Evolutionary conservation across 2,113 vertebrate genomes (phyloP), one percentile per base, ranked within the genome.

Genomic region (Typhlomys cinereus): DNA sequence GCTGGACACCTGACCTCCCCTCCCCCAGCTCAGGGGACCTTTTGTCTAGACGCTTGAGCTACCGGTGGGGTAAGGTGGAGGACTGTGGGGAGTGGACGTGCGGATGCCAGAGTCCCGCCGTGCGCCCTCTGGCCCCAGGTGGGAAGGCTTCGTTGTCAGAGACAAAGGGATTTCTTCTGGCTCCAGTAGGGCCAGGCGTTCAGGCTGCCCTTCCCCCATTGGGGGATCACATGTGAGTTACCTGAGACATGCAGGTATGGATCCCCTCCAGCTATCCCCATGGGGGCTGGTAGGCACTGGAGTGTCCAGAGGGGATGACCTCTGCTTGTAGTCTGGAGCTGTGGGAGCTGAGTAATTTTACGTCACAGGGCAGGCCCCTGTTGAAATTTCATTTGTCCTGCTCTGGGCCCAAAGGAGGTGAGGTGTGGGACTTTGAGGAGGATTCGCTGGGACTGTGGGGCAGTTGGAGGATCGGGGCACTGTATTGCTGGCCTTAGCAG

Each of bases 351-450:
- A 71, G 23, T 80, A 4, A 48, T 85, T 93, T 70, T 91, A 34
- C 84, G 88, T 92, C 78, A 54, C 98, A 96, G 98, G 98, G 98
- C 98, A 95, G 98, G 98, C 85, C 98, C 98, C 98, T 98, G 98
- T 88, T 83, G 91, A 81, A 79, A 96, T 93, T 54, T 94, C 90
- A 39, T 86, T 93, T 81, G 96, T 73, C 87, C 76, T 91, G 91
- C 81, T 57, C 93, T 89, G 89, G 92, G 62, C 85, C 93, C 91
- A 23, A n/a, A 39, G 1, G 41, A 73, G 59, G 50, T 61, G 80
- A 67, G 80, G 50, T 39, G 44, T 67, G 84, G 74, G 88, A 61
- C 75, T 3, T 14, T 31, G 31, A 46, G 4, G 73, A 67, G 89
- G 76, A 94, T 93, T 74, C 83, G 50, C 87, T n/a, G 67, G 87